A percentile compares a stretch with the other conserved stretches of the same genome.
Conservation (phyloP, 2,888 invertebrate species). For the Oconnorella tubifera region DNA sequence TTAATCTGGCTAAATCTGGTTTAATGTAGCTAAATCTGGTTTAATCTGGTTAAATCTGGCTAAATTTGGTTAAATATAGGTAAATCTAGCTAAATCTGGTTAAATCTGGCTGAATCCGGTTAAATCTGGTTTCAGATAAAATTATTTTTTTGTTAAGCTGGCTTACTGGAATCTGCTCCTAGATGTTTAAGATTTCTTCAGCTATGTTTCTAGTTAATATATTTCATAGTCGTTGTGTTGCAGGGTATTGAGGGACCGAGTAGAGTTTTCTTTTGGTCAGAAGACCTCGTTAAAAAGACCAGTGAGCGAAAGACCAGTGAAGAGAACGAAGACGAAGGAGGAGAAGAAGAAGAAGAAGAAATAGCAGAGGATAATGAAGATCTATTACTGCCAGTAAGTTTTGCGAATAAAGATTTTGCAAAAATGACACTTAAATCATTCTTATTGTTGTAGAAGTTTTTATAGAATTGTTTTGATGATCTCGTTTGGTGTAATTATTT, state of each 20-base stretch:
- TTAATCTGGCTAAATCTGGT: too few species aligned
- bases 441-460: neutral
- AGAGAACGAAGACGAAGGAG: conserved; percentile 30
- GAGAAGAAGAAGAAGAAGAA: conserved; percentile 36
- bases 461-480: conserved; percentile 1
- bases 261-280: conserved; percentile 65
- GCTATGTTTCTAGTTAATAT: too few species aligned
- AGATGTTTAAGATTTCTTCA: neutral
- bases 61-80: too few species aligned
- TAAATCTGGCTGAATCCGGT: too few species aligned
- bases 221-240: too few species aligned
- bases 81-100: too few species aligned
- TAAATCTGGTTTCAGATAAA: too few species aligned
- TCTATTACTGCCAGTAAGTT: neutral
- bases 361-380: conserved; percentile 27
- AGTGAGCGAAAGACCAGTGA: too few species aligned
- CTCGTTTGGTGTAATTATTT: too few species aligned
- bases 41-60: too few species aligned
- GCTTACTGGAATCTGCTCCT: neutral
- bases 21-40: too few species aligned
- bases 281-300: conserved; percentile 38
- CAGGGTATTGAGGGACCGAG: conserved; percentile 50
- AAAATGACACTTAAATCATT: neutral
- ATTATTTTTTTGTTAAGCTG: too few species aligned
- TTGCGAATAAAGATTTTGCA: neutral